A percentile compares a stretch with the other conserved stretches of the same genome.
Evolutionary conservation across 2,797 vertebrate genomes (phyloP).

Genomic region (Anguilla anguilla): DNA sequence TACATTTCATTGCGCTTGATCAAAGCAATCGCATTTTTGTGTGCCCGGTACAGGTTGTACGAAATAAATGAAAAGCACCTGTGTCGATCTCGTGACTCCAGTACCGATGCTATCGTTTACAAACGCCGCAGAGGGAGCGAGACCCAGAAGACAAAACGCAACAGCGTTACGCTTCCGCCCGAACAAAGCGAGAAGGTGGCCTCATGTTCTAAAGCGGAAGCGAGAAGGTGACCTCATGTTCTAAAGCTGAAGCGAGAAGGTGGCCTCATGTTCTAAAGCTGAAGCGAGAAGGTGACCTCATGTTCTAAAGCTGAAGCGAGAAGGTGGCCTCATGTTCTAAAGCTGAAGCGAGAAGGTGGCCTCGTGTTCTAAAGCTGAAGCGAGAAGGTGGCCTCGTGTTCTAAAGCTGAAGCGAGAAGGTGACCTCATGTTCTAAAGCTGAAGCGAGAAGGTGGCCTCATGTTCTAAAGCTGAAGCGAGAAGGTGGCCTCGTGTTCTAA

Average conservation of each 20-base stretch:
- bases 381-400: too few species aligned
- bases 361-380: too few species aligned
- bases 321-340: too few species aligned
- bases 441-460: too few species aligned
- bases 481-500: too few species aligned
- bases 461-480: too few species aligned
- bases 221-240: not conserved
- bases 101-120: not conserved
- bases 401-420: too few species aligned
- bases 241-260: not conserved
- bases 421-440: too few species aligned
- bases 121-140: not conserved
- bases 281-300: too few species aligned
- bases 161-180: not conserved
- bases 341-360: too few species aligned
- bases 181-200: not conserved
- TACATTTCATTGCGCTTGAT: not conserved
- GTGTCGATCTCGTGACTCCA: not conserved
- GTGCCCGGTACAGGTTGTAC: not conserved
- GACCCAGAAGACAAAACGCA: not conserved
- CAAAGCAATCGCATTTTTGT: not conserved
- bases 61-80: not conserved
- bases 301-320: too few species aligned
- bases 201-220: not conserved
- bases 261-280: too few species aligned